Evolutionary conservation across 2,113 vertebrate genomes (phyloP), one percentile per base, ranked within the genome.

Genomic region (Diadophis punctatus): DNA sequence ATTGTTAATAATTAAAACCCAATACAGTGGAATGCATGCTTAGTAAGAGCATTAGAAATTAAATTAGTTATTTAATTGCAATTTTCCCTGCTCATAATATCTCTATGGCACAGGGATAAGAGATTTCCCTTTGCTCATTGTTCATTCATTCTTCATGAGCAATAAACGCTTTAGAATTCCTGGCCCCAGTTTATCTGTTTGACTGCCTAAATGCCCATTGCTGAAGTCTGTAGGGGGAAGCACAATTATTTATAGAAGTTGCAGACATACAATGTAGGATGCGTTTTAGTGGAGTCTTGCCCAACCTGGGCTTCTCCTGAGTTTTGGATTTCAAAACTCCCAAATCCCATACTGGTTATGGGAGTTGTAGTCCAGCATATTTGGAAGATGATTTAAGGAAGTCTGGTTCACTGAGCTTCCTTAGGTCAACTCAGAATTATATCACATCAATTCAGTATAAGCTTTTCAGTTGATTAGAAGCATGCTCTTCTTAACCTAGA

Each of bases 31-130:
- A 63, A 93, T 91, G 92, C 16, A 93, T 94, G 90, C 93, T 43
- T 89, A 94, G 94, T 88, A 91, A 49, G n/a, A 90, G 90, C 88
- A 92, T 95, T 88, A 92, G 51, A 94, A 94, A 95, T 94, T 93
- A 92, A 92, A 92, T 90, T 93, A 93, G 89, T 94, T 27, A 91
- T 39, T 94, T 94, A 95, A 93, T 94, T 95, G 68, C 3, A 55
- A 90, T 93, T 95, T 95, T 93, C 87, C 93, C 48, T 27, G 88
- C 63, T 91, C 56, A 68, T 23, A 91, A 46, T 92, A 90, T 86
- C 48, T 91, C n/a, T 90, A 11, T 49, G 80, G 30, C 87, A 91
- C 58, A 30, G 93, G 93, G 58, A 87, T 80, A 87, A 91, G 55
- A 51, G 58, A 93, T 93, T 95, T 92, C 88, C 23, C 88, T 84